These are phyloP conservation scores for Zaprionus vittiger DNA, from an alignment of 1,140 invertebrate genomes.

Conservation along the genomic window DNA sequence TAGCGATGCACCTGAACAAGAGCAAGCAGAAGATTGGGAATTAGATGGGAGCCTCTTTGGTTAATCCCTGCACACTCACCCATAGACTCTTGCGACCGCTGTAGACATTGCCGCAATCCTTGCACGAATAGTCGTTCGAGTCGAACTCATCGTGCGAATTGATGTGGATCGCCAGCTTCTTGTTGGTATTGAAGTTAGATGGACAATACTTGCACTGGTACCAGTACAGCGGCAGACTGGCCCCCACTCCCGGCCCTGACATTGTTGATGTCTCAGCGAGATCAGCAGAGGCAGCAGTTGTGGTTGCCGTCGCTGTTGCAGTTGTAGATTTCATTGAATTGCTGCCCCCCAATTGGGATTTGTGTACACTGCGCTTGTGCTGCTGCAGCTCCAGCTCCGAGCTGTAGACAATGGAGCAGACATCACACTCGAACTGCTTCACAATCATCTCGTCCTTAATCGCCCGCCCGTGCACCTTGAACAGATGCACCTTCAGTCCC, in stretches of 20 bases:
- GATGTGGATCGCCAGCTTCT: slow-evolving; percentile 84
- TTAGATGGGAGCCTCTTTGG: background rate
- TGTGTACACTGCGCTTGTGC: slow-evolving; percentile 71
- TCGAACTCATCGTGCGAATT: slow-evolving; percentile 84
- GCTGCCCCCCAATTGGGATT: slow-evolving; percentile 18
- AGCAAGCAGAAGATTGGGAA: background rate
- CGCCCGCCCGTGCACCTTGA: slow-evolving; percentile 78
- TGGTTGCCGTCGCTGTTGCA: slow-evolving; percentile 7
- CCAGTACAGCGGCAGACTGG: slow-evolving; percentile 69
- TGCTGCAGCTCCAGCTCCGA: slow-evolving; percentile 70
- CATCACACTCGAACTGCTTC: slow-evolving; percentile 82
- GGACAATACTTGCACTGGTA: slow-evolving; percentile 84
- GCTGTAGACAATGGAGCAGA: slow-evolving; percentile 81
- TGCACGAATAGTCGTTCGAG: slow-evolving; percentile 83
- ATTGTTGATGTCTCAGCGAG: slow-evolving; percentile 21
- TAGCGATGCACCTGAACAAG: slow-evolving; percentile 76
- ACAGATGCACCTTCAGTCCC: slow-evolving; percentile 83
- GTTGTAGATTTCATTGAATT: slow-evolving; percentile 20
- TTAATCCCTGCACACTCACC: slow-evolving; percentile 49
- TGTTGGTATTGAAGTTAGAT: slow-evolving; percentile 83
- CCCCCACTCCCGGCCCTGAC: background rate
- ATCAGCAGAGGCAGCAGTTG: slow-evolving; percentile 10
- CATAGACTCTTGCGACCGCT: slow-evolving; percentile 83
- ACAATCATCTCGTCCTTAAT: slow-evolving; percentile 80
- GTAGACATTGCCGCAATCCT: slow-evolving; percentile 84